A percentile compares a stretch with the other conserved stretches of the same genome.
Conservation (phyloP, 2,888 invertebrate species). For the Selenia dentaria region DNA sequence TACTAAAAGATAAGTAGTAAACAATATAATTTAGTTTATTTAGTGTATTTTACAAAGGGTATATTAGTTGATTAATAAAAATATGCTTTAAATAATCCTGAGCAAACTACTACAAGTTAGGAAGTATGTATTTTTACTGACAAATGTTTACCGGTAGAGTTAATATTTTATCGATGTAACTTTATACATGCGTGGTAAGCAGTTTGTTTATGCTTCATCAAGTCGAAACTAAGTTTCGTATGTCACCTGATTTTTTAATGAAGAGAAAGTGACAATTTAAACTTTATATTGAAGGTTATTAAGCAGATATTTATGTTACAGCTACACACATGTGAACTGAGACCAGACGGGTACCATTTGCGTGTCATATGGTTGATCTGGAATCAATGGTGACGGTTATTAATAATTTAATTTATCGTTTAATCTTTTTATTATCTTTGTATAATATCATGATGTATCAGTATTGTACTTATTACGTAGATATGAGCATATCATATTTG, state of each 20-base stretch:
- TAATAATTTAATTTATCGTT: constrained; percentile 38
- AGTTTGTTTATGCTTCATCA: constrained; percentile 76
- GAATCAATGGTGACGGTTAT: constrained; percentile 48
- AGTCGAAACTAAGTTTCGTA: constrained; percentile 72
- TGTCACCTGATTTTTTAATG: constrained; percentile 62
- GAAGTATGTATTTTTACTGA: too few relatives aligned
- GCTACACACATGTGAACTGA: constrained; percentile 55
- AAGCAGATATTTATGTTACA: constrained; percentile 37
- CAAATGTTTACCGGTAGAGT: constrained; percentile 36
- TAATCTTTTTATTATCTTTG: not conserved
- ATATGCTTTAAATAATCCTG: too few relatives aligned
- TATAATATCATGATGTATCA: too few relatives aligned
- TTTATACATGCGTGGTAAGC: constrained; percentile 65
- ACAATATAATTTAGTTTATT: too few relatives aligned
- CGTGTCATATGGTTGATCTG: constrained; percentile 56
- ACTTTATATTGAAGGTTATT: constrained; percentile 38
- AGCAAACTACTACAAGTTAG: too few relatives aligned
- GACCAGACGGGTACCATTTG: constrained; percentile 50
- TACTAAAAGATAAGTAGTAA: too few relatives aligned
- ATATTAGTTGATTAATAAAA: too few relatives aligned
- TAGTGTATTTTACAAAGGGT: too few relatives aligned
- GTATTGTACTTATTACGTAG: too few relatives aligned
- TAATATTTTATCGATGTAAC: constrained; percentile 53
- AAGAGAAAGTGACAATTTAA: constrained; percentile 20
- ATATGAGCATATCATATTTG: too few relatives aligned